These are phyloP conservation scores for Chauna torquata DNA, from an alignment of 2,113 vertebrate genomes.

Conservation along the genomic window DNA sequence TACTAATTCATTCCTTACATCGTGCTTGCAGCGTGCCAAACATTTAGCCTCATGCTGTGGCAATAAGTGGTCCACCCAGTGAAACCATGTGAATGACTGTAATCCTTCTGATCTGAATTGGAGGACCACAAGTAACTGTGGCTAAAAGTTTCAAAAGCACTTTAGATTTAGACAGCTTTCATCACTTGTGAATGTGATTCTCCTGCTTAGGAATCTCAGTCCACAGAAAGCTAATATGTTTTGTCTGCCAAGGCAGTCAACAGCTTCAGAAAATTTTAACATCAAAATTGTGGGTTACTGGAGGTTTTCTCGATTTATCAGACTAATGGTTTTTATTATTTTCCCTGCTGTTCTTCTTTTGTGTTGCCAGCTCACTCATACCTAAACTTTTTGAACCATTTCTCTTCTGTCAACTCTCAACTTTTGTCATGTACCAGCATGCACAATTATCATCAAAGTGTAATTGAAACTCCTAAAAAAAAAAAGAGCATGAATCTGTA, in stretches of 20 bases:
- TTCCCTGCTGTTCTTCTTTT: background rate
- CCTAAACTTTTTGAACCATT: background rate
- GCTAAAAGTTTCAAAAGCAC: background rate
- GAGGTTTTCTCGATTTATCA: background rate
- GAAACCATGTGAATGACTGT: rapidly evolving
- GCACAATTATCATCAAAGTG: background rate
- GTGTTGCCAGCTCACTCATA: background rate
- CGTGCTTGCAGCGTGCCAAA: background rate
- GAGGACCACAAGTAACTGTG: background rate
- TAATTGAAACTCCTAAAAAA: background rate
- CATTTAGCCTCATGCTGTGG: background rate
- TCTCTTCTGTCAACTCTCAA: background rate
- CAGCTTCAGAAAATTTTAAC: background rate
- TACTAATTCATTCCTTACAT: background rate
- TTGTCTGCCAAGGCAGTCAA: background rate
- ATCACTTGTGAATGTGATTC: background rate
- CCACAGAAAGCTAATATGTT: background rate
- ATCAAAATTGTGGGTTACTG: background rate
- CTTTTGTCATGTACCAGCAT: background rate
- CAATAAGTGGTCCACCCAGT: background rate
- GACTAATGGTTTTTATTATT: background rate
- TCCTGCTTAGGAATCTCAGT: background rate
- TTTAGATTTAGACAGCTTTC: background rate
- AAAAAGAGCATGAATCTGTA: background rate
- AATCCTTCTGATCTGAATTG: background rate